phyloP scores from a whole-genome alignment of 2,797 vertebrate species.

The Rhinatrema bivittatum region DNA sequence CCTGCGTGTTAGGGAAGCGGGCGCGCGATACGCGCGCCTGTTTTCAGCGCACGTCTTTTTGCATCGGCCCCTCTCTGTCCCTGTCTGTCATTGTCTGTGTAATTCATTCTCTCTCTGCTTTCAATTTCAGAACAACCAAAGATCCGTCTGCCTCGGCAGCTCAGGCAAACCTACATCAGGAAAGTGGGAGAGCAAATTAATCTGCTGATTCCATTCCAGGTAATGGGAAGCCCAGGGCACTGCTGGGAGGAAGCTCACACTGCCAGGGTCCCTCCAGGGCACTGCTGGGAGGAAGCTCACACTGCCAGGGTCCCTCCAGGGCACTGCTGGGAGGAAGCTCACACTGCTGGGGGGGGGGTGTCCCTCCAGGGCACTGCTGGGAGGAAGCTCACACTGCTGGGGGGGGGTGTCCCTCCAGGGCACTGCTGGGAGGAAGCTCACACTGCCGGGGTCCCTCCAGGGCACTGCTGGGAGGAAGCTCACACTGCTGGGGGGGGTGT shows the following conservation, averaged over 20 bases:
- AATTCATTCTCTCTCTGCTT: not conserved
- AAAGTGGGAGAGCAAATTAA: constrained; percentile 78
- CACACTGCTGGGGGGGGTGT: too few relatives aligned
- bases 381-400: not conserved
- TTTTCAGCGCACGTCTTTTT: too few relatives aligned
- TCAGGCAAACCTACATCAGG: constrained; percentile 69
- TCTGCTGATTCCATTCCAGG: constrained; percentile 85
- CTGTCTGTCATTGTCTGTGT: too few relatives aligned
- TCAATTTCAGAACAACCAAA: constrained; percentile 68
- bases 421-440: too few relatives aligned
- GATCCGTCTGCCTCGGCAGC: constrained; percentile 78
- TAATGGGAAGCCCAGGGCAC: constrained; percentile 12
- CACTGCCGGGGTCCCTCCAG: too few relatives aligned
- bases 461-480: not conserved
- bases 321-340: not conserved
- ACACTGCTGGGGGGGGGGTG: too few relatives aligned
- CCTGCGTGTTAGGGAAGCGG: too few relatives aligned
- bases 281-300: not conserved
- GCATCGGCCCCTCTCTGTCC: too few relatives aligned
- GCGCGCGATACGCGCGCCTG: too few relatives aligned
- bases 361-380: not conserved
- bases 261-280: not conserved
- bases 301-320: too few relatives aligned
- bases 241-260: too few relatives aligned
- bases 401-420: too few relatives aligned